Conservation (phyloP, 2,113 vertebrate species). For the Panurus biarmicus region DNA sequence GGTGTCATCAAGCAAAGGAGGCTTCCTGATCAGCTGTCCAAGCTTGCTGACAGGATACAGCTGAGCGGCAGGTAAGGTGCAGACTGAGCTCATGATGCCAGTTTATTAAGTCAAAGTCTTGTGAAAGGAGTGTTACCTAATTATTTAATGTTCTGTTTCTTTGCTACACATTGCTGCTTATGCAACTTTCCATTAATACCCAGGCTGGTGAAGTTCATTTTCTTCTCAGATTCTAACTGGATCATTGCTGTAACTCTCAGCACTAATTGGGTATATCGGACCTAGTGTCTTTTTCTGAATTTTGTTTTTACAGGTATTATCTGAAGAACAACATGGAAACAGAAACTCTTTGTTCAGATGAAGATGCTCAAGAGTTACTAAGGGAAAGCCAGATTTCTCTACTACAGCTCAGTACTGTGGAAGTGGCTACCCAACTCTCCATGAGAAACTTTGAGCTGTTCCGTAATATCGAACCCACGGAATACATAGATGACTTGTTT, state of each 20-base stretch:
- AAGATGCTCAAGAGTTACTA: slow-evolving; percentile 93
- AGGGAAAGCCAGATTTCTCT: slow-evolving; percentile 90
- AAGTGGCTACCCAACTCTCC: slow-evolving; percentile 94
- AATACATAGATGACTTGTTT: slow-evolving; percentile 96
- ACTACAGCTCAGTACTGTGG: slow-evolving; percentile 92
- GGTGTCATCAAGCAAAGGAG: slow-evolving; percentile 95
- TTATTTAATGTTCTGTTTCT: neutral
- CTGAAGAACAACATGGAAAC: slow-evolving; percentile 99
- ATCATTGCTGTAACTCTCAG: neutral
- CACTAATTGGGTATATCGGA: neutral
- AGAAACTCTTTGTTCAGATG: slow-evolving; percentile 94
- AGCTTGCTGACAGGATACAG: slow-evolving; percentile 95
- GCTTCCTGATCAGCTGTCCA: slow-evolving; percentile 94
- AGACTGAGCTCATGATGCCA: neutral
- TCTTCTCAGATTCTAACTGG: neutral
- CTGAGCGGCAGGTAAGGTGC: slow-evolving; percentile 87
- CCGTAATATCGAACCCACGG: slow-evolving; percentile 95
- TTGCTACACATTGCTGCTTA: neutral
- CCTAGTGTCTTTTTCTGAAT: neutral
- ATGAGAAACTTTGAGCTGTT: slow-evolving; percentile 96
- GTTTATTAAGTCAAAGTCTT: neutral
- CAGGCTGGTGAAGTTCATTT: neutral
- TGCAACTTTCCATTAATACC: neutral
- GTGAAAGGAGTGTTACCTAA: neutral
- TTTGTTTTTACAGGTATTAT: slow-evolving; percentile 81